Evolutionary conservation across 2,888 invertebrate species (phyloP).

Genomic region (Lepetodrilus schrolli): DNA sequence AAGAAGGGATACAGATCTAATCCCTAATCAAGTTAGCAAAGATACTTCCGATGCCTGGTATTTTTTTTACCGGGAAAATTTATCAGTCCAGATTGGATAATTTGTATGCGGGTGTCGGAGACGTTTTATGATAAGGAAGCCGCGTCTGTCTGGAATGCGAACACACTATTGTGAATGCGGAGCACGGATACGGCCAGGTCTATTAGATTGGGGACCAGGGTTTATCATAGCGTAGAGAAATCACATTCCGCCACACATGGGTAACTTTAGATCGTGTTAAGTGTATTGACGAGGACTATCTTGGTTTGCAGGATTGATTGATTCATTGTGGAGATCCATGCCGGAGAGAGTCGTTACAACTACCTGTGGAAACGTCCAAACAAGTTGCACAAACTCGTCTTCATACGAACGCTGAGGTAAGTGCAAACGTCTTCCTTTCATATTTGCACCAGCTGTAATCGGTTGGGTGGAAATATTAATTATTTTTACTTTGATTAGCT

Average conservation of each 20-base stretch:
- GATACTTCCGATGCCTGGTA: background rate
- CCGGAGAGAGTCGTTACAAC: too few species aligned
- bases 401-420: too few species aligned
- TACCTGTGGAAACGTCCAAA: background rate
- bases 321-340: too few species aligned
- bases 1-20: background rate
- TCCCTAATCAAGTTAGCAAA: background rate
- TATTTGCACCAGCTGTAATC: too few species aligned
- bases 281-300: conserved; percentile 13
- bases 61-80: conserved; percentile 1
- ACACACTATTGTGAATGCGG: background rate
- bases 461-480: too few species aligned
- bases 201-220: conserved; percentile 19
- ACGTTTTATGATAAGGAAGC: background rate
- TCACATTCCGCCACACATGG: conserved; percentile 10
- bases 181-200: background rate
- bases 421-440: too few species aligned
- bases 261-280: conserved; percentile 24
- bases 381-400: background rate
- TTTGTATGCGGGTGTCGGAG: conserved; percentile 21
- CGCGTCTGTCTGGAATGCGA: background rate
- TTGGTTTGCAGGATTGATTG: conserved; percentile 18
- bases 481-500: too few species aligned
- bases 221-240: conserved; percentile 22
- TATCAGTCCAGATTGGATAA: background rate